Evolutionary conservation across 2,113 vertebrate species (phyloP).

Genomic region (Zosterops hypoxanthus): DNA sequence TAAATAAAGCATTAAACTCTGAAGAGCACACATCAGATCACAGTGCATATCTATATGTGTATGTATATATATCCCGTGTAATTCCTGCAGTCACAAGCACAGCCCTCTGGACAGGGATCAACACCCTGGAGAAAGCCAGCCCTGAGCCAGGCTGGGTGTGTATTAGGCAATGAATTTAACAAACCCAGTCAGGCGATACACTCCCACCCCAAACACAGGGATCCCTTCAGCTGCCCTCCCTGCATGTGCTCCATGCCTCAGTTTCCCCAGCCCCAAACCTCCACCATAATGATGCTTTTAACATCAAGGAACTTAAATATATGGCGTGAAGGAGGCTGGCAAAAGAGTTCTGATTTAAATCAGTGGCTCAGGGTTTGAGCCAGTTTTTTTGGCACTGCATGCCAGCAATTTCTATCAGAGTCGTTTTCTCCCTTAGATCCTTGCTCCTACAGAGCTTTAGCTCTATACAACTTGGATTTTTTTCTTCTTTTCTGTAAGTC

Average conservation of each 20-base stretch:
- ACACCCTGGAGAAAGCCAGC: not conserved
- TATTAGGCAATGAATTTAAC: not conserved
- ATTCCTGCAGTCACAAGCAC: not conserved
- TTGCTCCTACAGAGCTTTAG: not conserved
- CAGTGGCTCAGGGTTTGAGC: not conserved
- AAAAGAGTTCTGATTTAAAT: not conserved
- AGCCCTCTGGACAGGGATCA: not conserved
- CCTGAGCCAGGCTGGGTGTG: not conserved
- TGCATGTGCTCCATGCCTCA: not conserved
- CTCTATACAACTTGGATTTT: not conserved
- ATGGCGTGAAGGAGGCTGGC: not conserved
- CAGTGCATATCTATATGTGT: not conserved
- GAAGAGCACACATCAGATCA: not conserved
- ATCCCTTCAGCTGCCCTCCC: fast-evolving
- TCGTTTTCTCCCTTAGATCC: not conserved
- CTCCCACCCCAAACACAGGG: not conserved
- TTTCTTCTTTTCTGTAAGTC: not conserved
- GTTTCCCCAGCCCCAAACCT: not conserved
- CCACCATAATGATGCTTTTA: not conserved
- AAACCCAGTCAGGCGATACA: not conserved
- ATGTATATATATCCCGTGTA: not conserved
- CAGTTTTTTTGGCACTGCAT: not conserved
- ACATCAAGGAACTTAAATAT: not conserved
- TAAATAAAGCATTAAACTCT: conserved; percentile 55
- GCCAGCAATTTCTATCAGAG: not conserved